Base-by-base conservation (phyloP, 2,113 vertebrate species). In the Gracilinanus agilis region DNA sequence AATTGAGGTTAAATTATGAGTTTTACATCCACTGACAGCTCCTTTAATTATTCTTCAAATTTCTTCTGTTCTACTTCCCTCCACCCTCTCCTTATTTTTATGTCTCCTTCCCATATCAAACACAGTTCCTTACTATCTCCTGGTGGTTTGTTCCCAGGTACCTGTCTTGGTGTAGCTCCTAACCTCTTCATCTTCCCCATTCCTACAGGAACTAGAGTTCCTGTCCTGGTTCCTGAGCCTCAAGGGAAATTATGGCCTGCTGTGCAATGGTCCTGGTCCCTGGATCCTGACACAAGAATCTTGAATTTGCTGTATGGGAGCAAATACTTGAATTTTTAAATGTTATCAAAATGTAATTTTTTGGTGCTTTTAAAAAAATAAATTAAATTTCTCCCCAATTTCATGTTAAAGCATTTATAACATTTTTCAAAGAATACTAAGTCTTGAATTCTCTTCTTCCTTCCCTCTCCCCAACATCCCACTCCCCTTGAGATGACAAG, bases 161-260 rank as follows among this genome's bases (percentile, higher is more conserved):
- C 19, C 67, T 40, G 6, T 34, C 67, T 83, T 40, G 13, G 3
- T n/a, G 67, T 23, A 6, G 83, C 90, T 54, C 1, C 16, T 53
- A 90, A 54, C 67, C 27, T 75, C 27, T 21, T 92, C 55, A 55
- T 95, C 44, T 90, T 90, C 44, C n/a, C n/a, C 44, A 95, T 88
- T 12, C 34, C 9, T 27, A 21, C 10, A 25, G 95, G 16, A 23
- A 56, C 6, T n/a, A 58, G 44, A 93, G 5, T 0, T 44, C 9
- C 83, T 94, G 54, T 58, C 29, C 29, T 67, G 25, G 27, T 34
- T 27, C 27, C 34, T 83, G 21, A 75, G 19, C 6, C 19, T 83
- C n/a, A 83, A 9, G n/a, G 67, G n/a, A 83, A 83, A 19, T 83
- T n/a, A 3, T 75, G 61, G 12, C 5, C 1, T 0, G 16, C 19